phyloP scores from a whole-genome alignment of 2,797 vertebrate genomes.

The Dendrocincla fuliginosa region DNA sequence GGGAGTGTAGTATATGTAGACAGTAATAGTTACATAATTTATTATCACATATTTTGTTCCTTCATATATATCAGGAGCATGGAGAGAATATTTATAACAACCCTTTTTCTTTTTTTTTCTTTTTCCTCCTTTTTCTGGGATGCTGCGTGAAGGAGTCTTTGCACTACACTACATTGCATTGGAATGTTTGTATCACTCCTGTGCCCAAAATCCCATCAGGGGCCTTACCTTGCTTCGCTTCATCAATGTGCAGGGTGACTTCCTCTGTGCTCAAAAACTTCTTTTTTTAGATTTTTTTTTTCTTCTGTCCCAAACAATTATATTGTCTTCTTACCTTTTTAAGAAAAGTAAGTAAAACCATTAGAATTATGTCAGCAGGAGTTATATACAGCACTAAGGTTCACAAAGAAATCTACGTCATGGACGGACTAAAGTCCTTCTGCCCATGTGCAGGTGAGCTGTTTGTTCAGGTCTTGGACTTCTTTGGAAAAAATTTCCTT shows the following conservation, averaged over 20 bases:
- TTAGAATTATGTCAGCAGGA: neutral
- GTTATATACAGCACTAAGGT: neutral
- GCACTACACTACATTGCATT: neutral
- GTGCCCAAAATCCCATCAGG: fast-evolving
- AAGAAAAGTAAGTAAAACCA: neutral
- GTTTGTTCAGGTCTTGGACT: neutral
- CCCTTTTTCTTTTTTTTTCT: neutral
- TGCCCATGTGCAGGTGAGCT: neutral
- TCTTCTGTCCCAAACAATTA: neutral
- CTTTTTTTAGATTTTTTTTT: neutral
- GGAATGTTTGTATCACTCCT: neutral
- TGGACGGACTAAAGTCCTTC: neutral
- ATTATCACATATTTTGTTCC: conserved; percentile 17
- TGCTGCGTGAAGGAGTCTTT: neutral
- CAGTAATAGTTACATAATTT: conserved; percentile 63
- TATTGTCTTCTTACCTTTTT: neutral
- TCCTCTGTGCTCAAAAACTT: neutral
- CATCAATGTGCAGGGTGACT: neutral
- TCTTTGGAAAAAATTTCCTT: neutral
- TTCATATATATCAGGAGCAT: conserved; percentile 30
- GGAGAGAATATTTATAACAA: conserved; percentile 32
- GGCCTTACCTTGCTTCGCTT: neutral
- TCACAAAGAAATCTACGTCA: neutral
- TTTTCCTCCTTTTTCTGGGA: neutral
- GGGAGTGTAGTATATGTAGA: neutral